A percentile compares a stretch with the other conserved stretches of the same genome.
These are phyloP conservation scores for Periophthalmus modestus DNA, from an alignment of 2,113 vertebrate genomes.

Conservation along the genomic window DNA sequence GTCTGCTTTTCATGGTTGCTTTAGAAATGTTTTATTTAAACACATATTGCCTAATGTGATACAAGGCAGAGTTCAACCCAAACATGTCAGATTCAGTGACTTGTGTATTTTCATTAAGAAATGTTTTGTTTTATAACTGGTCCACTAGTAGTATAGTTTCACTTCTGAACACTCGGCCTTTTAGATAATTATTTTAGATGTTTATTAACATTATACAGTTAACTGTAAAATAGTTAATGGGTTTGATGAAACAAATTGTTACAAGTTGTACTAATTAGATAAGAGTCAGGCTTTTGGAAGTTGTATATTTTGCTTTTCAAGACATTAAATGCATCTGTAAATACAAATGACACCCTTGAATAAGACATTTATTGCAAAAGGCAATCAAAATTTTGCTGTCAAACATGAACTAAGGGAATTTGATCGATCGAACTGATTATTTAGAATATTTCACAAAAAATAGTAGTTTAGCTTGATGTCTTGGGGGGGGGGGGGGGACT, in stretches of 20 bases:
- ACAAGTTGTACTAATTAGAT: neutral
- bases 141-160: neutral
- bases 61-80: slow-evolving; percentile 33
- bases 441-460: neutral
- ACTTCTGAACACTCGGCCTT: neutral
- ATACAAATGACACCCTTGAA: neutral
- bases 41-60: slow-evolving; percentile 5
- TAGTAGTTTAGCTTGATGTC: too few species aligned
- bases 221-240: neutral
- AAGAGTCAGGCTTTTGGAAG: neutral
- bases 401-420: neutral
- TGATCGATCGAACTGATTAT: neutral
- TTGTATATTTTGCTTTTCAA: neutral
- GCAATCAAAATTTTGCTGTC: neutral
- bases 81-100: slow-evolving; percentile 16
- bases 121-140: neutral
- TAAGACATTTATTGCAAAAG: slow-evolving; percentile 2
- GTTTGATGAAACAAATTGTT: neutral
- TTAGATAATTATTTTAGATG: neutral
- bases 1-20: neutral
- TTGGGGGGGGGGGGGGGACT: too few species aligned
- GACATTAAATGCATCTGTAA: neutral
- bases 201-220: neutral
- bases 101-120: neutral
- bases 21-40: slow-evolving; percentile 6